phyloP scores from a whole-genome alignment of 2,888 invertebrate genomes.

The Plusia festucae region DNA sequence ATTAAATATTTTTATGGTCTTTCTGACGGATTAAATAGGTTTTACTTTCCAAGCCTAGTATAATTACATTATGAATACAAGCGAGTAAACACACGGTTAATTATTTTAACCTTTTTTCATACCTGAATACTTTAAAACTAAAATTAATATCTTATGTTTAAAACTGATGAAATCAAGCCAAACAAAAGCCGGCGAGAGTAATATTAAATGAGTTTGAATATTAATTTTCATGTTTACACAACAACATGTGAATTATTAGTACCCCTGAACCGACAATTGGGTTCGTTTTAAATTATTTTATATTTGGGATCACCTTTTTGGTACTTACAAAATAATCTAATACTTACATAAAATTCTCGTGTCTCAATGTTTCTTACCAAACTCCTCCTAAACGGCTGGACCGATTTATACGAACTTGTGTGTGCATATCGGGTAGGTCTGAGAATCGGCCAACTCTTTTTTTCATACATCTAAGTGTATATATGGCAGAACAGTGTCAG shows the following conservation, averaged over 20 bases:
- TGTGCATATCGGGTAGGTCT: too few species aligned
- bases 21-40: too few species aligned
- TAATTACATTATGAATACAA: background rate
- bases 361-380: too few species aligned
- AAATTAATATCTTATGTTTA: slow-evolving; percentile 18
- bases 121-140: slow-evolving; percentile 12
- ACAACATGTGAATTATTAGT: slow-evolving; percentile 13
- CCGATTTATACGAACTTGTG: too few species aligned
- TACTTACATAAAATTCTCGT: too few species aligned
- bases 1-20: too few species aligned
- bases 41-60: too few species aligned
- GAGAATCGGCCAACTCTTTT: too few species aligned
- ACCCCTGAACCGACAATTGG: slow-evolving; percentile 11
- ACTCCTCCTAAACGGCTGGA: too few species aligned
- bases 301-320: background rate
- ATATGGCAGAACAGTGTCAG: too few species aligned
- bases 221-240: slow-evolving; percentile 31
- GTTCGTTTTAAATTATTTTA: slow-evolving; percentile 28
- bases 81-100: background rate
- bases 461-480: too few species aligned
- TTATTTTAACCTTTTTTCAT: background rate
- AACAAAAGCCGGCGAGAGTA: slow-evolving; percentile 16
- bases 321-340: background rate
- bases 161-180: slow-evolving; percentile 25
- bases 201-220: slow-evolving; percentile 38